Percentiles rank a stretch among this genome's conserved stretches.
Conservation (phyloP, 2,888 invertebrate species). For the Callinectes sapidus region DNA sequence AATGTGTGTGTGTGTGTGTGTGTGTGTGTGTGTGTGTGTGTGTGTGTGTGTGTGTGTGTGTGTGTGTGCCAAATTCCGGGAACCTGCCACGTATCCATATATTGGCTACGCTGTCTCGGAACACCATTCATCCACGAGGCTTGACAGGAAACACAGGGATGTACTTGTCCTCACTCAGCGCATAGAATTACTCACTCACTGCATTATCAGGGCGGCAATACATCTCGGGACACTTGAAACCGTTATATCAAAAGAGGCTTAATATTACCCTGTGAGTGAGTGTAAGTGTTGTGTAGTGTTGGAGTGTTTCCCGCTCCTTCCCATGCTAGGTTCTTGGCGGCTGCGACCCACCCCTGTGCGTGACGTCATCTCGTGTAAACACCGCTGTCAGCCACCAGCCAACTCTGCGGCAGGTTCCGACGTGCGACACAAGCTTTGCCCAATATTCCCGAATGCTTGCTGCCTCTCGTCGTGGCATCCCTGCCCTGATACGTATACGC, state of each 20-base stretch:
- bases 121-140: background rate
- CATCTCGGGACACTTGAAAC: background rate
- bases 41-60: conserved; percentile 18
- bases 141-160: background rate
- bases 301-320: background rate
- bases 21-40: conserved; percentile 12
- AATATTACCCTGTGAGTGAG: background rate
- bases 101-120: background rate
- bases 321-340: background rate
- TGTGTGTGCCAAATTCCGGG: background rate
- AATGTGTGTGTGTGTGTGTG: background rate
- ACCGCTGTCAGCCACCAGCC: conserved; percentile 1
- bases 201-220: background rate
- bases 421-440: background rate
- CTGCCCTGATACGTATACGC: background rate
- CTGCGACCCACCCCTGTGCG: background rate
- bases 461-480: background rate
- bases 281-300: conserved; percentile 1
- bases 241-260: background rate
- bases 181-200: background rate
- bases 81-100: background rate
- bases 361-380: conserved; percentile 10
- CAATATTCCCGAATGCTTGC: background rate
- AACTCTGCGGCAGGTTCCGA: background rate
- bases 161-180: background rate